Base-by-base conservation (phyloP, 2,113 vertebrate species). In the Seriola rivoliana region DNA sequence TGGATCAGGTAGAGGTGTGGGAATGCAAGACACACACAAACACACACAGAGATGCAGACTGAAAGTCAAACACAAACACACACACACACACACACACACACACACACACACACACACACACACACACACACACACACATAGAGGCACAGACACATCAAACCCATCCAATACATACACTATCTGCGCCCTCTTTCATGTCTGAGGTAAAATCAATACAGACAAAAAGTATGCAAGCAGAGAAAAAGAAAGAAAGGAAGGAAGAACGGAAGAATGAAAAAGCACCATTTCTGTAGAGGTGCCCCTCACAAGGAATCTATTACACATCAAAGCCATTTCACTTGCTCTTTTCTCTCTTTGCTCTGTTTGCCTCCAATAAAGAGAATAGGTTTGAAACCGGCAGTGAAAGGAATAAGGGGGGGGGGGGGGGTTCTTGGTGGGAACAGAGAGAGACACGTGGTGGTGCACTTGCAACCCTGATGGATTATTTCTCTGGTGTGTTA, bases 251-350 rank as follows among this genome's bases (percentile, higher is more conserved):
- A 57, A 25, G n/a, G 54, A 25, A 23, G n/a, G 54, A 29, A 55
- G 34, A 40, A 10, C 58, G 60, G 40, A 78, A 36, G 70, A 85
- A 68, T 11, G 11, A 78, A 74, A 65, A 77, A 14, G n/a, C 59
- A 32, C 0, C 2, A 52, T 84, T 84, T 81, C 52, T 78, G 63
- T 23, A 32, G 52, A 63, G 62, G 23, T 71, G 60, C 29, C 38
- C 48, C 77, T 85, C 78, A 78, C 85, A 88, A 80, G 52, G 81
- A 86, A 89, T 85, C 82, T 87, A 75, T 89, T 88, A 70, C 78
- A 88, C 75, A 89, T 89, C 81, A 89, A 89, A 89, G 90, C 50
- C 38, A 38, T 77, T 68, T 74, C n/a, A 36, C 50, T 9, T 4
- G 44, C 23, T 29, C 70, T 76, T 62, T 57, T 62, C 38, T 14